Evolutionary conservation across 2,113 vertebrate genomes (phyloP).

Genomic region (Nansenia antarctica): DNA sequence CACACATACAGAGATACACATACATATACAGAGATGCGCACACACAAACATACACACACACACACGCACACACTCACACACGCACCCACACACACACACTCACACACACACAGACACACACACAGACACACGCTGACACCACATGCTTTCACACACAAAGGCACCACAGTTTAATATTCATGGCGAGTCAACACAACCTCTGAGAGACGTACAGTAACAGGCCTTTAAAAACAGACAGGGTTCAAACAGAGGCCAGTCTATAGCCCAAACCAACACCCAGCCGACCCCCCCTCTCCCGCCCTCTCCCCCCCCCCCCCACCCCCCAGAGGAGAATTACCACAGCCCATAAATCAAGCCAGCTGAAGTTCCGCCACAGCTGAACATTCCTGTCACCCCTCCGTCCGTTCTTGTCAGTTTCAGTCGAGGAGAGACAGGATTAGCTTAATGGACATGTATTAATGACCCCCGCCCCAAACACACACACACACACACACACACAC

Average conservation of each 20-base stretch:
- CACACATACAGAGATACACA: too few relatives aligned
- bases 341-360: background rate
- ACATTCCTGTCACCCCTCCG: background rate
- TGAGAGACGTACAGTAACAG: background rate
- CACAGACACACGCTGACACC: too few relatives aligned
- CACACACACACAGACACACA: conserved; percentile 5
- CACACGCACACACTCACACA: background rate
- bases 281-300: background rate
- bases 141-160: background rate
- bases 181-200: background rate
- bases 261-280: conserved; percentile 35
- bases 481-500: too few relatives aligned
- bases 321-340: background rate
- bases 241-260: conserved; percentile 1
- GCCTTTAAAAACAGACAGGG: background rate
- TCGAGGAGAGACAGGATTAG: conserved; percentile 35
- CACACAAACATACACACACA: conserved; percentile 20
- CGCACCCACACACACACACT: background rate
- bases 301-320: too few relatives aligned
- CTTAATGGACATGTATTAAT: conserved; percentile 43
- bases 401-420: too few relatives aligned
- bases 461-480: too few relatives aligned
- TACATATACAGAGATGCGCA: too few relatives aligned
- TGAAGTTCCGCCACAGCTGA: background rate
- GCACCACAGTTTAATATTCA: background rate